These are phyloP conservation scores for Theocolax elegans DNA, from an alignment of 1,140 invertebrate genomes.

Conservation along the genomic window DNA sequence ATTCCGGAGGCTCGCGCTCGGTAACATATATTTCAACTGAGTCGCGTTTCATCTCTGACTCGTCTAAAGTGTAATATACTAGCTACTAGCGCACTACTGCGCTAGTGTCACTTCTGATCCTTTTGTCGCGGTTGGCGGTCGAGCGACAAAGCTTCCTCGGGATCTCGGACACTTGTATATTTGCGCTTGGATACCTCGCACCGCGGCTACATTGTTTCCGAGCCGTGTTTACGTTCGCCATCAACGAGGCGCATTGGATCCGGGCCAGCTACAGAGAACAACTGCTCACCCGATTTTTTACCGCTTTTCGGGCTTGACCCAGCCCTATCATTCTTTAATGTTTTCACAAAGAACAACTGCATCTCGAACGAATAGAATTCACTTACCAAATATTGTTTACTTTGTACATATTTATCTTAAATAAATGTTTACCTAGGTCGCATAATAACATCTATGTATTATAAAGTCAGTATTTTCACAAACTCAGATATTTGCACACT, in stretches of 20 bases:
- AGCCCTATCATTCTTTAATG: neutral
- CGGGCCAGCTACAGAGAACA: constrained; percentile 43
- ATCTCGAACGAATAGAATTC: too few relatives aligned
- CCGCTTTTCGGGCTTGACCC: neutral
- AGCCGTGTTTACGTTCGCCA: constrained; percentile 50
- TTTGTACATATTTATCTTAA: too few relatives aligned
- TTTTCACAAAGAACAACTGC: neutral
- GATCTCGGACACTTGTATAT: constrained; percentile 46
- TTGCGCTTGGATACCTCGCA: constrained; percentile 1
- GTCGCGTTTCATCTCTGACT: neutral
- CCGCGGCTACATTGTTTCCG: constrained; percentile 48
- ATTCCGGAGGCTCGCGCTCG: neutral
- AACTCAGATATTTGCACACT: too few relatives aligned
- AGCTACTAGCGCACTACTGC: too few relatives aligned
- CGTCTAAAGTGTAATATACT: too few relatives aligned
- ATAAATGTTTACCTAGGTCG: too few relatives aligned
- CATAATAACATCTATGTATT: too few relatives aligned
- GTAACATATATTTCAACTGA: constrained; percentile 19
- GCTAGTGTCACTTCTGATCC: too few relatives aligned
- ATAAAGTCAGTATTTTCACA: too few relatives aligned
- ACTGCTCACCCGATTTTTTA: neutral
- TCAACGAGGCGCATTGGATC: constrained; percentile 45
- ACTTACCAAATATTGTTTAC: too few relatives aligned
- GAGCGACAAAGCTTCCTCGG: constrained; percentile 30
- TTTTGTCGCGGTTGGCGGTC: constrained; percentile 31